Conservation (phyloP, 1,140 invertebrate genomes). For the Drosophila ficusphila region DNA sequence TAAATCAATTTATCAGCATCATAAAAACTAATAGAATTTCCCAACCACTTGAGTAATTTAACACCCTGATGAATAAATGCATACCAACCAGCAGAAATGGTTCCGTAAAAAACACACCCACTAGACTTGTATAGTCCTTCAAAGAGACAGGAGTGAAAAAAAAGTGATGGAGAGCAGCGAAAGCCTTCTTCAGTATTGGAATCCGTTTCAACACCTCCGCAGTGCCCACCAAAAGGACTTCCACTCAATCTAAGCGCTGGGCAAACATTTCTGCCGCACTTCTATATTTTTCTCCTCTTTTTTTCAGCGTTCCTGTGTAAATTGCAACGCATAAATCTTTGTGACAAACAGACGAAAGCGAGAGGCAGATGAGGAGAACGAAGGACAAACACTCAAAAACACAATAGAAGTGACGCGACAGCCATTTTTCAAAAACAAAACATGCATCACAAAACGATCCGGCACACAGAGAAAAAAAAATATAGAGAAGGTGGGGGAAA, state of each 20-base stretch:
- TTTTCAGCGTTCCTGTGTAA: slow-evolving; percentile 62
- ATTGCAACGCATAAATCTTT: slow-evolving; percentile 80
- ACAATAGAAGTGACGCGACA: slow-evolving; percentile 80
- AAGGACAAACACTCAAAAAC: slow-evolving; percentile 71
- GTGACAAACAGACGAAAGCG: slow-evolving; percentile 65
- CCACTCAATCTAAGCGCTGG: slow-evolving; percentile 74
- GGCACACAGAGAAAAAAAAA: slow-evolving; percentile 31
- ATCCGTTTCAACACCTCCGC: slow-evolving; percentile 50
- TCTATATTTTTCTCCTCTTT: slow-evolving; percentile 3
- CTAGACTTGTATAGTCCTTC: slow-evolving; percentile 2
- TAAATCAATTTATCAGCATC: slow-evolving; percentile 6
- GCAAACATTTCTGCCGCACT: slow-evolving; percentile 65
- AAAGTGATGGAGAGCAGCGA: not conserved
- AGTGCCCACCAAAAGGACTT: slow-evolving; percentile 52
- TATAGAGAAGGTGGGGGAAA: not conserved
- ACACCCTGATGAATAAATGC: slow-evolving; percentile 42
- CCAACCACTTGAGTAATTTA: slow-evolving; percentile 4
- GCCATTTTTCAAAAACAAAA: slow-evolving; percentile 78
- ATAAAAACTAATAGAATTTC: not conserved
- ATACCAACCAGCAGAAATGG: slow-evolving; percentile 10
- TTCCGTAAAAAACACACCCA: slow-evolving; percentile 2
- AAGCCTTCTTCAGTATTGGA: slow-evolving; percentile 17
- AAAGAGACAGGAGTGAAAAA: slow-evolving; percentile 11
- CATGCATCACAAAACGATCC: slow-evolving; percentile 68
- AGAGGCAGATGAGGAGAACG: slow-evolving; percentile 37